Evolutionary conservation across 2,888 invertebrate species (phyloP).

Genomic region (Ophion ellenae): DNA sequence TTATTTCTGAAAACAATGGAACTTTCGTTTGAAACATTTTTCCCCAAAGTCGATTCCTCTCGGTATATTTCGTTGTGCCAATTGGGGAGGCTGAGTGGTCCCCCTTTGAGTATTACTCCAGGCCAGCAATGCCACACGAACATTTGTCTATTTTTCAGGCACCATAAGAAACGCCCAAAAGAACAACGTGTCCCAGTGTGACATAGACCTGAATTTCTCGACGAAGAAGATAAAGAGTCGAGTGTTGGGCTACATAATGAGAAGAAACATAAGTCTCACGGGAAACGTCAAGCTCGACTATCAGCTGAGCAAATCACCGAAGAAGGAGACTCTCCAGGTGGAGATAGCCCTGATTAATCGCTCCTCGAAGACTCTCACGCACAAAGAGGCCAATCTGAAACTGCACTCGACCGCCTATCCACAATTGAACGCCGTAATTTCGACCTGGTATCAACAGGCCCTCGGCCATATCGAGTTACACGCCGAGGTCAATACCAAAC

Average conservation of each 20-base stretch:
- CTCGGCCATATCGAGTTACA: conserved; percentile 89
- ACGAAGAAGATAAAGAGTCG: conserved; percentile 91
- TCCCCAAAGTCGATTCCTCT: too few species aligned
- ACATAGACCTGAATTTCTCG: conserved; percentile 90
- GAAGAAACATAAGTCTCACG: conserved; percentile 85
- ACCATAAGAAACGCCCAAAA: conserved; percentile 87
- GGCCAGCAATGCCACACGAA: too few species aligned
- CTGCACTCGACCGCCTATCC: conserved; percentile 92
- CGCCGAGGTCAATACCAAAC: conserved; percentile 89
- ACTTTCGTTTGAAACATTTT: too few species aligned
- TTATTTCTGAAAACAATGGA: neutral
- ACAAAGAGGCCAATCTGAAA: conserved; percentile 88
- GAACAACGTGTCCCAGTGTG: conserved; percentile 90
- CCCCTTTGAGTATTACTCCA: too few species aligned
- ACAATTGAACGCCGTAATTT: conserved; percentile 82
- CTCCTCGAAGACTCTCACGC: conserved; percentile 85
- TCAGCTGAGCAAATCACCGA: conserved; percentile 85
- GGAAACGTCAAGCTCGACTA: conserved; percentile 88
- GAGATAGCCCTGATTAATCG: conserved; percentile 85
- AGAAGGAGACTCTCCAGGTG: conserved; percentile 83
- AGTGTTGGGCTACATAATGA: conserved; percentile 89
- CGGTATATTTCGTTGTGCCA: too few species aligned
- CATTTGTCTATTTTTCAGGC: conserved; percentile 82
- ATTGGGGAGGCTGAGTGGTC: too few species aligned
- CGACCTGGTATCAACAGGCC: conserved; percentile 86